These are phyloP conservation scores for Clupea harengus DNA, from an alignment of 2,113 vertebrate genomes.

Conservation along the genomic window DNA sequence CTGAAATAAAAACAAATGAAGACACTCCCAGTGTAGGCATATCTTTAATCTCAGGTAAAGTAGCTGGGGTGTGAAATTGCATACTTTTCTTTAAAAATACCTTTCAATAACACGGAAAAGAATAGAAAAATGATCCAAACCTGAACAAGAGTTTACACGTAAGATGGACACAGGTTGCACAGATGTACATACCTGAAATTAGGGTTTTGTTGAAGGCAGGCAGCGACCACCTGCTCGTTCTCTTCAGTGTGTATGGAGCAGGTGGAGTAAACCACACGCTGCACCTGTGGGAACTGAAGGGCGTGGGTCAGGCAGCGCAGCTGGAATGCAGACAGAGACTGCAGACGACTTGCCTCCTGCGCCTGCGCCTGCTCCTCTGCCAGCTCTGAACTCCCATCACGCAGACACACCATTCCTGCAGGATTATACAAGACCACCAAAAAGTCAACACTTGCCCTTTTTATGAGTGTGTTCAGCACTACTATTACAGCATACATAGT, in stretches of 20 bases:
- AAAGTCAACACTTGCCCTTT: neutral
- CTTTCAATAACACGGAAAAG: too few relatives aligned
- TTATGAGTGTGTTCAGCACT: neutral
- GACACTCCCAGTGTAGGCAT: too few relatives aligned
- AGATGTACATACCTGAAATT: constrained; percentile 76
- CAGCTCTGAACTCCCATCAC: constrained; percentile 42
- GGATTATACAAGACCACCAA: neutral
- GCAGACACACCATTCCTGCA: constrained; percentile 81
- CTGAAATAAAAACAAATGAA: too few relatives aligned
- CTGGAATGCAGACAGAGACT: constrained; percentile 84
- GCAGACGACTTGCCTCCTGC: constrained; percentile 62
- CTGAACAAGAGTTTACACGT: too few relatives aligned
- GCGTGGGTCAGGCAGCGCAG: constrained; percentile 76
- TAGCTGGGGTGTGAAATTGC: too few relatives aligned
- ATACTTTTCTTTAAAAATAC: neutral
- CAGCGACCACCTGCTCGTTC: constrained; percentile 84
- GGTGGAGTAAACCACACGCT: constrained; percentile 87
- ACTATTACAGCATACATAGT: neutral
- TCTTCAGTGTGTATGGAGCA: constrained; percentile 88
- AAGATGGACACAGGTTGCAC: neutral
- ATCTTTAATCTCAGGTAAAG: too few relatives aligned
- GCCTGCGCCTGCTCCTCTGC: constrained; percentile 45
- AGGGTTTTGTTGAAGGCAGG: constrained; percentile 70
- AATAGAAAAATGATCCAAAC: too few relatives aligned
- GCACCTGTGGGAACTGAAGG: constrained; percentile 80